Evolutionary conservation across 2,888 invertebrate species (phyloP).

Genomic region (Chromoteleia sp.): DNA sequence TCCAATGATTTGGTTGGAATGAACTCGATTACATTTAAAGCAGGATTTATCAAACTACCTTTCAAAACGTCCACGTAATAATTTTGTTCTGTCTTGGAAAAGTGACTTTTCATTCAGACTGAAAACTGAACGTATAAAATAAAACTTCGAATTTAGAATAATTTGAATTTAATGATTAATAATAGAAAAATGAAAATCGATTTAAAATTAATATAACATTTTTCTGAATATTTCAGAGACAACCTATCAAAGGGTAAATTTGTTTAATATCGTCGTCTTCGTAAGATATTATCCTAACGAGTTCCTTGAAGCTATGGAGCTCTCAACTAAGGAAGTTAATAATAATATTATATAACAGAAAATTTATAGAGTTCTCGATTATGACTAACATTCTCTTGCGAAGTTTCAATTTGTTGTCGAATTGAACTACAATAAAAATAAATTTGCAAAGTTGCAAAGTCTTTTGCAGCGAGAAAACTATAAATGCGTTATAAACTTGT

Average conservation of each 20-base stretch:
- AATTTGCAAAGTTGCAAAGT: not conserved
- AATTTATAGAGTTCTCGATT: constrained; percentile 7
- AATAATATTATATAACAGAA: constrained; percentile 24
- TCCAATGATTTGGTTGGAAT: not conserved
- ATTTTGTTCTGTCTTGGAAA: not conserved
- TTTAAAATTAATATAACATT: constrained; percentile 9
- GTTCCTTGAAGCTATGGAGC: constrained; percentile 26
- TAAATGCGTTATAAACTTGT: not conserved
- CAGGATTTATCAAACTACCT: not conserved
- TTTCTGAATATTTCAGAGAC: not conserved
- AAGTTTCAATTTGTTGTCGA: not conserved
- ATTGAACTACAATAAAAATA: constrained; percentile 1
- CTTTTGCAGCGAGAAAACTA: too few species aligned
- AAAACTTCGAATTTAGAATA: constrained; percentile 1
- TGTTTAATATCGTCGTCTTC: constrained; percentile 30
- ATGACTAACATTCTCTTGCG: not conserved
- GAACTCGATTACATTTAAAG: not conserved
- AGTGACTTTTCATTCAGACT: too few species aligned
- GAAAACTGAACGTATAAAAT: too few species aligned
- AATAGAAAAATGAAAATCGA: not conserved
- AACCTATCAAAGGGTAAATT: constrained; percentile 20
- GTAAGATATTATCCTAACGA: constrained; percentile 33
- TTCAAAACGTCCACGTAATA: too few species aligned
- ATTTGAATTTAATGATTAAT: not conserved
- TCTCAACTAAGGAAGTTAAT: constrained; percentile 16